phyloP scores from a whole-genome alignment of 64 coral and sea anemone species.

The Stichodactyla mertensii region DNA sequence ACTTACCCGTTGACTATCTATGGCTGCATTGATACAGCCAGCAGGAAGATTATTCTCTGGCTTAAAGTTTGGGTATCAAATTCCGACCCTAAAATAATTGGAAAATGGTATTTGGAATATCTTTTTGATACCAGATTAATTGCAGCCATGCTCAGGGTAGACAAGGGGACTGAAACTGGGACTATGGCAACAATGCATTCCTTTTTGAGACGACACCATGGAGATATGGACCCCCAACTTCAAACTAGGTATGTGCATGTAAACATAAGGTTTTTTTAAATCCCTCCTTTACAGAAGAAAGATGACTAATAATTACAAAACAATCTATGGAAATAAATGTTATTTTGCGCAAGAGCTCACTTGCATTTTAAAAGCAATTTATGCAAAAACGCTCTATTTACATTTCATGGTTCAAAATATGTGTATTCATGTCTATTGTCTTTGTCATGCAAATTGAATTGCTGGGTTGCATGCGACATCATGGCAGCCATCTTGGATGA shows the following conservation, averaged over 20 bases:
- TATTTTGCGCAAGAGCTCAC: too few species aligned
- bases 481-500: too few species aligned
- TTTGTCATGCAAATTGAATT: too few species aligned
- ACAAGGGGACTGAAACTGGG: conserved; percentile 31
- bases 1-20: conserved; percentile 38
- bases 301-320: too few species aligned
- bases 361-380: too few species aligned
- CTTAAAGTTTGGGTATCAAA: conserved; percentile 51
- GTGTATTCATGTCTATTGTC: too few species aligned
- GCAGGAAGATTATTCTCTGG: conserved; percentile 55
- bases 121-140: conserved; percentile 41
- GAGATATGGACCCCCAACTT: conserved; percentile 28
- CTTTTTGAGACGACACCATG: conserved; percentile 4
- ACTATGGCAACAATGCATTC: conserved; percentile 24
- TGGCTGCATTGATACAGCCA: background rate
- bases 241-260: conserved; percentile 2
- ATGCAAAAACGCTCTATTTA: too few species aligned
- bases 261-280: background rate
- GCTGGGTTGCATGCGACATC: too few species aligned
- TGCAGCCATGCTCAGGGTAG: conserved; percentile 1
- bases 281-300: too few species aligned
- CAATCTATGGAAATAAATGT: too few species aligned
- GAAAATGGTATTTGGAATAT: conserved; percentile 38
- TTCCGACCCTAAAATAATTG: conserved; percentile 36
- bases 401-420: too few species aligned